These are phyloP conservation scores for Musca domestica DNA, from an alignment of 1,140 invertebrate species.

Conservation along the genomic window DNA sequence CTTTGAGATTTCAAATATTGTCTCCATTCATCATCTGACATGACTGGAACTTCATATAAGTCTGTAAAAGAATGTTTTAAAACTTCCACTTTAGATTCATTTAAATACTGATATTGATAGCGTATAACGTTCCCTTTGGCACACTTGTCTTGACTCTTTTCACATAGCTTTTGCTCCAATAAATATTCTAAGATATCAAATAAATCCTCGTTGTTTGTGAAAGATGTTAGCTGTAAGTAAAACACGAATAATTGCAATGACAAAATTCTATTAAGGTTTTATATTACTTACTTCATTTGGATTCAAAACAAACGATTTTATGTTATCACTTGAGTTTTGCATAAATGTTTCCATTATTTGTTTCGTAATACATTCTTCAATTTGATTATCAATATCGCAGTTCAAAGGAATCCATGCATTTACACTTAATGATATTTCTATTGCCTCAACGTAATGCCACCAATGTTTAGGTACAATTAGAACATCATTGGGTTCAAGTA, in stretches of 20 bases:
- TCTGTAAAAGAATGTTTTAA: neutral
- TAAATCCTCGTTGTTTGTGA: neutral
- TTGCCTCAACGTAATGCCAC: slow-evolving; percentile 95
- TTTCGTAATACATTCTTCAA: slow-evolving; percentile 49
- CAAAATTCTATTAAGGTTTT: neutral
- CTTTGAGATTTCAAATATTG: slow-evolving; percentile 16
- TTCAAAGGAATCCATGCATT: slow-evolving; percentile 86
- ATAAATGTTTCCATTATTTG: slow-evolving; percentile 44
- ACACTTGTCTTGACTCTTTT: neutral
- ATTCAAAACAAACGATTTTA: slow-evolving; percentile 42
- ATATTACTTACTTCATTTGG: slow-evolving; percentile 40
- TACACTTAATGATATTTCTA: slow-evolving; percentile 71
- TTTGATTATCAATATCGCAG: slow-evolving; percentile 45
- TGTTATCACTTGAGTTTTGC: slow-evolving; percentile 29
- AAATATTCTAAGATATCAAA: slow-evolving; percentile 2
- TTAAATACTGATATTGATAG: slow-evolving; percentile 5
- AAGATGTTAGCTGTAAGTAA: neutral
- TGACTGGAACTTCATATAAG: neutral
- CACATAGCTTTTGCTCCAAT: neutral
- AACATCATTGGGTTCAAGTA: slow-evolving; percentile 79
- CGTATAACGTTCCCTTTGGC: neutral
- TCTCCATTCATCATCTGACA: neutral
- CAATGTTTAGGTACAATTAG: slow-evolving; percentile 85
- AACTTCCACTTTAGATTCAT: neutral
- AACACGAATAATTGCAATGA: neutral